A percentile compares a stretch with the other conserved stretches of the same genome.
These are phyloP conservation scores for Drosophila putrida DNA, from an alignment of 2,888 invertebrate species.

Conservation along the genomic window DNA sequence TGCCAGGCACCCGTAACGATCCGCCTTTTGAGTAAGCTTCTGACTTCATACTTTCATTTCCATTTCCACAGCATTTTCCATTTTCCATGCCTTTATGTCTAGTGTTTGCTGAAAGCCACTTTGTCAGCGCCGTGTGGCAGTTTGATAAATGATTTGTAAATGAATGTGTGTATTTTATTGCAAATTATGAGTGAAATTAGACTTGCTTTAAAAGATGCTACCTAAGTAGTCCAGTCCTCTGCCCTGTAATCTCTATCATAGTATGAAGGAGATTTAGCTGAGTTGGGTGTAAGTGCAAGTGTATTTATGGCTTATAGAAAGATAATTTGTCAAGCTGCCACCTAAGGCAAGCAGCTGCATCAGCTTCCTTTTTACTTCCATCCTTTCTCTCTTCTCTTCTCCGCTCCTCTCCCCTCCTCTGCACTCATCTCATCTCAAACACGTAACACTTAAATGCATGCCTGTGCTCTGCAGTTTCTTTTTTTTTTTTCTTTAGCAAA, in stretches of 20 bases:
- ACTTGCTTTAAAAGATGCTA: constrained; percentile 17
- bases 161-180: constrained; percentile 70
- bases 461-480: constrained; percentile 31
- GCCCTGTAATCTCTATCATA: constrained; percentile 2
- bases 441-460: constrained; percentile 18
- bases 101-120: constrained; percentile 15
- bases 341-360: constrained; percentile 37
- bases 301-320: constrained; percentile 58
- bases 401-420: neutral
- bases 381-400: neutral
- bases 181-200: constrained; percentile 65
- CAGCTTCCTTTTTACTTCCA: neutral
- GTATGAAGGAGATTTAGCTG: constrained; percentile 15
- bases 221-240: neutral
- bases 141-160: constrained; percentile 78
- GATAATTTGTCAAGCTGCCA: constrained; percentile 63
- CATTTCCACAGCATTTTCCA: constrained; percentile 10
- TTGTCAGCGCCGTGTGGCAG: constrained; percentile 26
- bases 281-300: constrained; percentile 41
- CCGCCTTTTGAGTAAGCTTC: neutral
- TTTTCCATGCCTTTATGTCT: constrained; percentile 19
- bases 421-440: neutral
- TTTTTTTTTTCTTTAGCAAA: constrained; percentile 19
- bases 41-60: neutral
- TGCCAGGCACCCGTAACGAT: neutral